A percentile compares a stretch with the other conserved stretches of the same genome.
phyloP scores from a whole-genome alignment of 2,888 invertebrate genomes.

The Noctua pronuba region DNA sequence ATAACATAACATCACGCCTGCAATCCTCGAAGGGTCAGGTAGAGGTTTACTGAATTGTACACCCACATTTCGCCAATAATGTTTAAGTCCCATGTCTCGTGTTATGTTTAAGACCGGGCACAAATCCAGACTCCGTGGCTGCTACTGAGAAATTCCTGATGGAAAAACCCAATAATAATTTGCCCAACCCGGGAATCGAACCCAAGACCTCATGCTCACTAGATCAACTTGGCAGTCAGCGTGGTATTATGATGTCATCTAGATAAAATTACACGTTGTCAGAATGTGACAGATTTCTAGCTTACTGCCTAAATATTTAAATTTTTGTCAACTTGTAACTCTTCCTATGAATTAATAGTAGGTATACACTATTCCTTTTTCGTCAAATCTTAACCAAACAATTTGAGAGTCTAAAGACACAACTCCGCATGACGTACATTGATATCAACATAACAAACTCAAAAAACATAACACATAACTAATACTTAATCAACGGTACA shows the following conservation, averaged over 20 bases:
- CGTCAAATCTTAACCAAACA: neutral
- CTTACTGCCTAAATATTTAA: neutral
- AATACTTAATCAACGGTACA: neutral
- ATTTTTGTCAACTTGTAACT: neutral
- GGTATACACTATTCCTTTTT: neutral
- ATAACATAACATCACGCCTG: no score
- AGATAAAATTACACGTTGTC: neutral
- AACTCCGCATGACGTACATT: neutral
- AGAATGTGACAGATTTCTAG: neutral
- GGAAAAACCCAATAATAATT: no score
- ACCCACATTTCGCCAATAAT: no score
- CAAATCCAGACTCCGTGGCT: no score
- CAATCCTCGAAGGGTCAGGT: no score
- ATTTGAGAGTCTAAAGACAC: neutral
- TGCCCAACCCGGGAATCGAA: no score
- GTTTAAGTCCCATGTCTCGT: no score
- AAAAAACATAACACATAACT: neutral
- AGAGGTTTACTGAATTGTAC: no score
- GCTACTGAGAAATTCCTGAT: no score
- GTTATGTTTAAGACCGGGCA: no score
- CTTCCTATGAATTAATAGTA: neutral
- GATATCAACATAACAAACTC: conserved; percentile 1
- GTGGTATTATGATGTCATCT: neutral
- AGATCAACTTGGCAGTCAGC: no score
- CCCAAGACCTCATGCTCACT: no score